Conservation (phyloP, 2,888 invertebrate genomes). For the Sussaba pulchella region DNA sequence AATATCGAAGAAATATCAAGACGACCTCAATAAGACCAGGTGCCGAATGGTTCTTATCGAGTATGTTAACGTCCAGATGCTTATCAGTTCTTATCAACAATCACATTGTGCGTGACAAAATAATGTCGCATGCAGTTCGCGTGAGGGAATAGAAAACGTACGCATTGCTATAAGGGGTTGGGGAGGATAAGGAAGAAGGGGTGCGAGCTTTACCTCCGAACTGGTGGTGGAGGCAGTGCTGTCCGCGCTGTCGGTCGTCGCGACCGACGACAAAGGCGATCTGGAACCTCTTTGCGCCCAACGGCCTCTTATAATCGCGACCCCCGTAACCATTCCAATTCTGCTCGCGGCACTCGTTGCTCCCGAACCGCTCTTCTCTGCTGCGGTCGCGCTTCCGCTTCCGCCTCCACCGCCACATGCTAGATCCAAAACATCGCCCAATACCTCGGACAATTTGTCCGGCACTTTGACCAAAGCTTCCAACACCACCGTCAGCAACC, state of each 20-base stretch:
- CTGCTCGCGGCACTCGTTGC: slow-evolving; percentile 71
- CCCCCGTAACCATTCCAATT: slow-evolving; percentile 79
- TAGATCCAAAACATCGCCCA: slow-evolving; percentile 82
- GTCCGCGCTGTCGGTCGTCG: slow-evolving; percentile 79
- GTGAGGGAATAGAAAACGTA: too few relatives aligned
- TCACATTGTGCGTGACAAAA: too few relatives aligned
- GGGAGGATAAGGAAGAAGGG: not conserved
- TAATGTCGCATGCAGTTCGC: too few relatives aligned
- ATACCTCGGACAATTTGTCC: slow-evolving; percentile 82
- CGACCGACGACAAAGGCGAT: slow-evolving; percentile 77
- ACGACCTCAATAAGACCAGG: too few relatives aligned
- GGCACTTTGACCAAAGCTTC: slow-evolving; percentile 82
- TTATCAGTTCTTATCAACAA: too few relatives aligned
- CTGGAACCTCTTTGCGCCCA: slow-evolving; percentile 79
- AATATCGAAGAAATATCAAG: too few relatives aligned
- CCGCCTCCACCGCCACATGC: slow-evolving; percentile 78
- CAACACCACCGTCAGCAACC: slow-evolving; percentile 69
- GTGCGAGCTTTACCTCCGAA: slow-evolving; percentile 75
- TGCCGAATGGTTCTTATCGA: too few relatives aligned
- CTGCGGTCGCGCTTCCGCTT: slow-evolving; percentile 68
- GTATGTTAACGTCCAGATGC: too few relatives aligned
- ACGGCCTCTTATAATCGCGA: slow-evolving; percentile 78
- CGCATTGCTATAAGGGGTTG: too few relatives aligned
- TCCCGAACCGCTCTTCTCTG: slow-evolving; percentile 54
- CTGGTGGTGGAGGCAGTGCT: slow-evolving; percentile 78